Evolutionary conservation across 2,113 vertebrate genomes (phyloP).

Genomic region (Scolopax mira): DNA sequence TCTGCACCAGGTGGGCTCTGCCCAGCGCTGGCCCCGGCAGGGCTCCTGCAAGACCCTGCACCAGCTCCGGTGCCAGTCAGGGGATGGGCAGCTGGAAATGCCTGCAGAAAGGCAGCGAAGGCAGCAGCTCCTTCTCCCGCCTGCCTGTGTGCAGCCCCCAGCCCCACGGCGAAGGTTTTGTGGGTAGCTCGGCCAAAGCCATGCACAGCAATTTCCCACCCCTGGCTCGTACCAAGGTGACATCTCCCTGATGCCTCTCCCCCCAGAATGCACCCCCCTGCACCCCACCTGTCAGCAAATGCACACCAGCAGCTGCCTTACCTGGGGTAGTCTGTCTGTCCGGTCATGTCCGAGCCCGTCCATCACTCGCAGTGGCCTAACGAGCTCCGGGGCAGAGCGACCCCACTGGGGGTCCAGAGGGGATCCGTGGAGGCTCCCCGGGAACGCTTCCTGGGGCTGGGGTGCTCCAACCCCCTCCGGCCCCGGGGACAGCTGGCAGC

Average conservation of each 20-base stretch:
- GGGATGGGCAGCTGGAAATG: not conserved
- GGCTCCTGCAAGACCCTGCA: not conserved
- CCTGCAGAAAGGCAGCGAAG: not conserved
- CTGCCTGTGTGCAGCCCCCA: not conserved
- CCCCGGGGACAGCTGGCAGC: not conserved
- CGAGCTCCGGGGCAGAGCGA: not conserved
- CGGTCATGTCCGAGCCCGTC: not conserved
- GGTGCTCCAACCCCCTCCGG: not conserved
- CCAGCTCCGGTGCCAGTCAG: not conserved
- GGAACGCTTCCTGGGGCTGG: not conserved
- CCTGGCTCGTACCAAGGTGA: not conserved
- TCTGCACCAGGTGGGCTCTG: not conserved
- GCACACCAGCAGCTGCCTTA: not conserved
- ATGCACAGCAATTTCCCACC: not conserved
- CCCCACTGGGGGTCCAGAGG: not conserved
- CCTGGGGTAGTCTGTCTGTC: conserved; percentile 35
- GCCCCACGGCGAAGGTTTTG: not conserved
- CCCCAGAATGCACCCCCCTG: fast-evolving
- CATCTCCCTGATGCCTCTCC: not conserved
- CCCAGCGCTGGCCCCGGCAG: not conserved
- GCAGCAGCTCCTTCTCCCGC: not conserved
- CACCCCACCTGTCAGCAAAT: not conserved
- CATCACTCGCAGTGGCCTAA: not conserved
- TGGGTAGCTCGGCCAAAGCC: not conserved
- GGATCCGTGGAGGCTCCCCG: not conserved